These are phyloP conservation scores for Dinomys branickii DNA, from an alignment of 2,113 vertebrate genomes.

Conservation along the genomic window DNA sequence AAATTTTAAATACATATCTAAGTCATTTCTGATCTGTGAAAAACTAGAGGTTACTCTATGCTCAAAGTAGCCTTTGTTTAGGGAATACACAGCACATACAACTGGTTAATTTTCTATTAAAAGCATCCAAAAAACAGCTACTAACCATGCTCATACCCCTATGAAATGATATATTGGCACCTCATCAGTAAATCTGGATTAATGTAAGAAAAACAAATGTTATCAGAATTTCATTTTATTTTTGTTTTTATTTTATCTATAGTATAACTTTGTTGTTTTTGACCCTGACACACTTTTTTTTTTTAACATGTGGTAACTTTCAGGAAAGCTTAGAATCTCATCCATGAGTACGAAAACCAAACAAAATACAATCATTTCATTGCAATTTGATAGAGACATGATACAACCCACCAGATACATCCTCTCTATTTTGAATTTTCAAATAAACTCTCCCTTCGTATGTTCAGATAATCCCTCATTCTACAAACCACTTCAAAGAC, in stretches of 20 bases:
- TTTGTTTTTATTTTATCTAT: neutral
- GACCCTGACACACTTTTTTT: neutral
- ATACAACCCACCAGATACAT: neutral
- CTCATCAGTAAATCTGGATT: neutral
- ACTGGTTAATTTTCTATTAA: neutral
- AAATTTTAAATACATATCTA: neutral
- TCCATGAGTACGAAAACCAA: neutral
- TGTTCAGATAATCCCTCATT: conserved; percentile 9
- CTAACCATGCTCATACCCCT: neutral
- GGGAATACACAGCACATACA: no score
- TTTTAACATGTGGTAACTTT: neutral
- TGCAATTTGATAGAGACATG: neutral
- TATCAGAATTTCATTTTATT: neutral
- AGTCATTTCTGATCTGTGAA: neutral
- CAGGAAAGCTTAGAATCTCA: conserved; percentile 29
- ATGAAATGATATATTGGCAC: neutral
- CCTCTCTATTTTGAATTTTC: neutral
- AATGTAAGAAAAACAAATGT: neutral
- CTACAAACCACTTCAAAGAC: neutral
- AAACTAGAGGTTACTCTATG: neutral
- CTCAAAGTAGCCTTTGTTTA: neutral
- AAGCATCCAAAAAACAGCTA: neutral
- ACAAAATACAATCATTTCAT: neutral
- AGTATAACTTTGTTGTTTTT: neutral
- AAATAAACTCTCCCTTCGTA: neutral